Conservation (phyloP, 2,113 vertebrate species). For the Willisornis vidua region DNA sequence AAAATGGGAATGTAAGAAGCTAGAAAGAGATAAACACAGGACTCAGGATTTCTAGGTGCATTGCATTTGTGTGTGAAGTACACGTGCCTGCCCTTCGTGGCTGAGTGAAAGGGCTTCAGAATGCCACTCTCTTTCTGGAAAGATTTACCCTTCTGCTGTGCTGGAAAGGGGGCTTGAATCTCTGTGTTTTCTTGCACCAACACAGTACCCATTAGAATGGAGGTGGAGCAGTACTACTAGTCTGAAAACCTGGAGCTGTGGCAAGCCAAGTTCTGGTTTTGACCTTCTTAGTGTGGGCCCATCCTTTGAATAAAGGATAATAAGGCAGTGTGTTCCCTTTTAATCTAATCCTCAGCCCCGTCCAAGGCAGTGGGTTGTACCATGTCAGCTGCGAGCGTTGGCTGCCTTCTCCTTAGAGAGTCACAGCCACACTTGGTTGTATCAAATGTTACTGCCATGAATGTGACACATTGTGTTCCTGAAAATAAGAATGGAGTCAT, state of each 20-base stretch:
- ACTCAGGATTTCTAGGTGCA: not conserved
- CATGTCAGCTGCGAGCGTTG: rapidly evolving
- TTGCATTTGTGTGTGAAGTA: not conserved
- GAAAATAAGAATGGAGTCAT: slow-evolving; percentile 7
- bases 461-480: not conserved
- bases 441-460: not conserved
- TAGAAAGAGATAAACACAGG: not conserved
- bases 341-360: not conserved
- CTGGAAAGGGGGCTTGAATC: not conserved
- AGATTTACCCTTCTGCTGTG: not conserved
- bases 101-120: not conserved
- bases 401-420: not conserved
- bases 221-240: not conserved
- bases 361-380: not conserved
- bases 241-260: not conserved
- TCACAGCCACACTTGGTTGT: not conserved
- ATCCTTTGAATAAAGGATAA: not conserved
- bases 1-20: not conserved
- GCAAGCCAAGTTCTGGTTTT: not conserved
- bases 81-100: not conserved
- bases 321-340: not conserved
- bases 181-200: not conserved
- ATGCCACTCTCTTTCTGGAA: not conserved
- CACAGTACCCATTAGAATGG: not conserved
- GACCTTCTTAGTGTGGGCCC: not conserved